Conservation (phyloP, 2,797 vertebrate species). For the Fundulus diaphanus region DNA sequence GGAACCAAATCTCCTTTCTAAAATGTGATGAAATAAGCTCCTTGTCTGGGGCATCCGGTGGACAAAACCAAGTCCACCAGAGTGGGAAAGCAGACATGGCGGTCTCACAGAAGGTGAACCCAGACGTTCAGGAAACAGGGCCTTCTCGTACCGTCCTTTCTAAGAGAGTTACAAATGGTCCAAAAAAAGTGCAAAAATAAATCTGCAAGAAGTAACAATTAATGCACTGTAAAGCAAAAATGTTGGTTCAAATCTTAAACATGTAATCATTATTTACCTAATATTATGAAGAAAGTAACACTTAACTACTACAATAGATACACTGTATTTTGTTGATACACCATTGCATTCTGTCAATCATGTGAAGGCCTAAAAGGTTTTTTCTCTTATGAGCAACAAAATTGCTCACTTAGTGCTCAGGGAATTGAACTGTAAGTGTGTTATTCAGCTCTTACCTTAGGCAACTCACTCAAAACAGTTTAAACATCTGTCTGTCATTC, state of each 20-base stretch:
- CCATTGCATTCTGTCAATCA: not conserved
- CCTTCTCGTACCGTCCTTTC: not conserved
- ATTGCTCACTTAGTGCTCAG: constrained; percentile 35
- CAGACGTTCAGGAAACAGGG: constrained; percentile 41
- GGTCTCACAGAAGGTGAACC: constrained; percentile 47
- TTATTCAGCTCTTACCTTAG: constrained; percentile 28
- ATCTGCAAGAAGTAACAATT: not conserved
- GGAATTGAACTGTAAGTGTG: constrained; percentile 20
- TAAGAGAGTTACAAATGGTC: constrained; percentile 36
- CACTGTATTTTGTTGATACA: constrained; percentile 2
- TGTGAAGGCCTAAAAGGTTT: constrained; percentile 1
- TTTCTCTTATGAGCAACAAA: not conserved
- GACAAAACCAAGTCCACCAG: constrained; percentile 26
- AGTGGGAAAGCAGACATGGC: constrained; percentile 28
- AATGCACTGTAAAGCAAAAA: too few relatives aligned
- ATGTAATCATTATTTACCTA: not conserved
- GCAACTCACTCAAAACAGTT: constrained; percentile 30
- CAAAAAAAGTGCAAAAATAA: constrained; percentile 26
- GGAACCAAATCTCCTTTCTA: constrained; percentile 54
- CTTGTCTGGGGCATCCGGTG: constrained; percentile 67
- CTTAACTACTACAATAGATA: constrained; percentile 2
- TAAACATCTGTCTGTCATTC: constrained; percentile 16
- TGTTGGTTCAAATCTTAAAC: not conserved
- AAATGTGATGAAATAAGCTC: constrained; percentile 78
- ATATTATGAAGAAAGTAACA: not conserved